Base-by-base conservation (phyloP, 1,140 invertebrate species). In the Papilio glaucus region DNA sequence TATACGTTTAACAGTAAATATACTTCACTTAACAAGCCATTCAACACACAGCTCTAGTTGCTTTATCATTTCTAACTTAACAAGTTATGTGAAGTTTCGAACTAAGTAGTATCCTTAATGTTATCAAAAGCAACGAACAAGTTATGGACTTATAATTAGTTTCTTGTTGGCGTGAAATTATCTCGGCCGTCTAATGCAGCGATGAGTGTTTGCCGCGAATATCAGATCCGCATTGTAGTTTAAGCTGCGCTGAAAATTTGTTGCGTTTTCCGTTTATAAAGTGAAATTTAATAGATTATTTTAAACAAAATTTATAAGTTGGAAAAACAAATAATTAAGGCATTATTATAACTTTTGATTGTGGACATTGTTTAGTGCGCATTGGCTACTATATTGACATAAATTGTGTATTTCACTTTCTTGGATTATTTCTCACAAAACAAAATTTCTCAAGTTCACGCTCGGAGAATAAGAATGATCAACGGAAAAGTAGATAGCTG, bases 101-200 rank as follows among this genome's bases (percentile, higher is more conserved):
- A 24, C 21, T 57, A 57, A 57, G 49, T 53, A 45, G 53, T 65
- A 65, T 65, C 37, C 15, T 65, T 39, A 39, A 21, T 65, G 38
- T 15, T 41, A 65, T 65, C 18, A 41, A 41, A 65, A 39, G 62
- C 62, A 65, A 21, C 15, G 29, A 41, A 65, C 62, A 39, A 65
- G 62, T 65, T 65, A 65, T 65, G 62, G 62, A 65, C 37, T 65
- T 39, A 39, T 65, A 65, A 65, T 65, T 65, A 65, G 38, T 65
- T 65, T 65, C 62, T 39, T 24, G 62, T 41, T 41, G 21, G 18
- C 62, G 62, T 65, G 33, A 65, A 65, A 65, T 65, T 65, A 65
- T 65, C 62, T 65, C 38, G 15, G 62, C 29, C 62, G 38, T 65
- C 62, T 41, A 65, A 65, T 39, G 62, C 62, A 42, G 21, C 62